These are phyloP conservation scores for Dryobates pubescens DNA, from an alignment of 2,797 vertebrate genomes.

Conservation along the genomic window DNA sequence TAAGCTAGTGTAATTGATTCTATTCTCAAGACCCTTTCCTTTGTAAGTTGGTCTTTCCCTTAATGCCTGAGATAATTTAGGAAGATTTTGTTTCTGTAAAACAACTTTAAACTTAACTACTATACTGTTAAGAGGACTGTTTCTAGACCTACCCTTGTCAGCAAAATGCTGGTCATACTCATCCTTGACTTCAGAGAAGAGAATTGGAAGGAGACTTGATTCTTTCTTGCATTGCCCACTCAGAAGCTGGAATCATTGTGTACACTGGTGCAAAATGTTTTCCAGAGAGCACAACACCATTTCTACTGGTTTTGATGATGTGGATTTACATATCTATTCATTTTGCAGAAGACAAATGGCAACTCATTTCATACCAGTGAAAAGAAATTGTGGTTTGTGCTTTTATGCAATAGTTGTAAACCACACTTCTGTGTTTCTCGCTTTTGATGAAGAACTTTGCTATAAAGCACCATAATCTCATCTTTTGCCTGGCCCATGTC, in stretches of 20 bases:
- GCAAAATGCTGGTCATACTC: neutral
- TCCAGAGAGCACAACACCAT: accelerated
- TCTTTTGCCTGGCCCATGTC: neutral
- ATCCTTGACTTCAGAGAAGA: neutral
- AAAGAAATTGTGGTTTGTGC: neutral
- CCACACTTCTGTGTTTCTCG: neutral
- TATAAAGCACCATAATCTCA: neutral
- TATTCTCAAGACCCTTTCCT: neutral
- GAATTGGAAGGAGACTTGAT: neutral
- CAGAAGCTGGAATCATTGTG: neutral
- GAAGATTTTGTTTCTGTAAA: neutral
- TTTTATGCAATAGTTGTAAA: neutral
- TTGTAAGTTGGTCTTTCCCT: neutral
- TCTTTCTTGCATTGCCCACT: neutral
- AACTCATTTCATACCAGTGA: neutral
- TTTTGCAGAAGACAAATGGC: neutral
- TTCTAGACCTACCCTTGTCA: neutral
- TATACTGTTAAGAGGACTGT: neutral
- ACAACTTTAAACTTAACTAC: neutral
- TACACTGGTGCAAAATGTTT: neutral
- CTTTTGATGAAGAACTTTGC: neutral
- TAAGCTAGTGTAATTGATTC: neutral
- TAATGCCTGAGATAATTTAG: neutral
- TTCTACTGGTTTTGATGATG: neutral
- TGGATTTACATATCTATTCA: neutral